Base-by-base conservation (phyloP, 2,113 vertebrate genomes). In the Nicator chloris region DNA sequence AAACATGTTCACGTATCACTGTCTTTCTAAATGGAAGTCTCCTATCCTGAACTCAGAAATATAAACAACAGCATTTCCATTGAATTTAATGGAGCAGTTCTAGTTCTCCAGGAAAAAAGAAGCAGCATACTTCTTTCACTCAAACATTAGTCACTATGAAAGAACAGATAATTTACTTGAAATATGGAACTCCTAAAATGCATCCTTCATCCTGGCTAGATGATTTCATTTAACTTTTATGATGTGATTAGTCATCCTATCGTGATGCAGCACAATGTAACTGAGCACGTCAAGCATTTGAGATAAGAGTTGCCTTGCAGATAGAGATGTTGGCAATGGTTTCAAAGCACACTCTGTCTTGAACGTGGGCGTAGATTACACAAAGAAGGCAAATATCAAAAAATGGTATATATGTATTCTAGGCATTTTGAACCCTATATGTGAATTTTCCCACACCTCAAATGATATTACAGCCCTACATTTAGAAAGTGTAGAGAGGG, bases 161-260 rank as follows among this genome's bases (percentile, higher is more conserved):
- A 87, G 89, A 95, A 69, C 9, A 88, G 45, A 94, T 93, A 94
- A 95, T 92, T 95, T 79, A 81, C 70, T 85, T 97, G 87, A 96
- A 97, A 86, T 95, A 96, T 76, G 88, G 77, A 83, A 82, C 66
- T 75, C 76, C 75, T 61, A 81, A 92, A 96, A 95, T 78, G 66
- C 53, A 61, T 96, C 90, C 64, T 91, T 96, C 56, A 95, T 92
- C 71, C 45, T 85, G 70, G 73, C 47, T 91, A 80, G 78, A 93
- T 92, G 24, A 89, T 92, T 96, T 95, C 23, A 91, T 95, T 96
- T 97, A 95, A 95, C 64, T 95, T 94, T 93, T 93, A 91, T 91
- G 92, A 76, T 57, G 56, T 47, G 82, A 88, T 95, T 92, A 95
- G 89, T 96, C 91, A 96, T 88, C 69, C 49, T 95, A 92, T 94